Conservation (phyloP, 2,888 invertebrate genomes). For the Caenorhabditis panamensis region DNA sequence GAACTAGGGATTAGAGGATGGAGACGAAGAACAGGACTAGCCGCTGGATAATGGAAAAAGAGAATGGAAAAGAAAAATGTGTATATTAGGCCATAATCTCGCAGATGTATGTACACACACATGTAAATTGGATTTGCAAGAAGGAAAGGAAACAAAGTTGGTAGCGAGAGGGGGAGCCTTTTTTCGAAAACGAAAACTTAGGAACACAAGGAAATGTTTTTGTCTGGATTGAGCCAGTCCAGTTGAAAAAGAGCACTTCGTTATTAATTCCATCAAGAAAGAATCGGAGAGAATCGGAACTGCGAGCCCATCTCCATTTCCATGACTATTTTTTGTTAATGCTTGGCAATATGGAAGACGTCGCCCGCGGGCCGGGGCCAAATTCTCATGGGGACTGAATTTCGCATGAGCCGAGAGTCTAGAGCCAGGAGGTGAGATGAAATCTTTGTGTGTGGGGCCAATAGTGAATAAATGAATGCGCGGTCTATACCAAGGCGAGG, state of each 20-base stretch:
- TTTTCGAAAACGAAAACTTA: constrained; percentile 8
- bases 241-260: not conserved
- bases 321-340: constrained; percentile 40
- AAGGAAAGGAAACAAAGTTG: constrained; percentile 42
- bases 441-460: constrained; percentile 38
- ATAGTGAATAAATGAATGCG: constrained; percentile 54
- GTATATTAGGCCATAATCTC: constrained; percentile 41
- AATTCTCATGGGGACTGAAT: constrained; percentile 55
- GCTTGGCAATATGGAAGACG: constrained; percentile 53
- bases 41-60: constrained; percentile 12
- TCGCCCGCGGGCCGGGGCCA: constrained; percentile 14
- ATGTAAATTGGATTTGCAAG: constrained; percentile 55
- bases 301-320: constrained; percentile 1
- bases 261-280: not conserved
- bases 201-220: constrained; percentile 16
- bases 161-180: constrained; percentile 18
- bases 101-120: constrained; percentile 30
- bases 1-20: no score
- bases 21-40: not conserved
- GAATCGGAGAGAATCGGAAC: not conserved
- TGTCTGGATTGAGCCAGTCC: not conserved
- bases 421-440: constrained; percentile 29
- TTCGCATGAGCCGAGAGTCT: constrained; percentile 21
- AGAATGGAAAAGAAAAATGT: constrained; percentile 21
- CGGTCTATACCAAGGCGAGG: constrained; percentile 37